These are phyloP conservation scores for Drosophila sp. DNA, from an alignment of 1,140 invertebrate genomes.

Conservation along the genomic window DNA sequence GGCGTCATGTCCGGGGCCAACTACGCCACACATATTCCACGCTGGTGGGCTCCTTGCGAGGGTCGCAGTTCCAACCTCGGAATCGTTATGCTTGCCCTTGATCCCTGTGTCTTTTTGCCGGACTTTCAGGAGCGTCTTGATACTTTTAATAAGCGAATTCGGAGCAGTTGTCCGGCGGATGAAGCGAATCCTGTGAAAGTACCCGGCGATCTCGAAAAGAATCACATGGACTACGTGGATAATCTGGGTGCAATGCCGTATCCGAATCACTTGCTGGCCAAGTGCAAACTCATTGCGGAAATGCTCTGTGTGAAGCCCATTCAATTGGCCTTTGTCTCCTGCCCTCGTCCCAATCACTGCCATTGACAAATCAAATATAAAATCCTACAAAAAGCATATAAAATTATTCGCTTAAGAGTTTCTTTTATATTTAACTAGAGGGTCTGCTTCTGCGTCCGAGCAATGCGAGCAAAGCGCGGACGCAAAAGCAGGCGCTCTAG, in stretches of 20 bases:
- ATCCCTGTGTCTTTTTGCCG: conserved; percentile 48
- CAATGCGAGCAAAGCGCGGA: too few species aligned
- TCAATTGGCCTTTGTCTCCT: conserved; percentile 31
- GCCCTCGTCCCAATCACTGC: background rate
- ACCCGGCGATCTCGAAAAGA: conserved; percentile 44
- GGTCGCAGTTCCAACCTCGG: conserved; percentile 37
- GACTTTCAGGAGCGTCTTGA: conserved; percentile 49
- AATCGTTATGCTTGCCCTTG: conserved; percentile 49
- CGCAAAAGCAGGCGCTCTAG: too few species aligned
- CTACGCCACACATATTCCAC: conserved; percentile 40
- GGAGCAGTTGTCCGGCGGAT: conserved; percentile 2
- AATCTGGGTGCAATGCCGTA: conserved; percentile 40
- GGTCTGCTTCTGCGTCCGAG: too few species aligned
- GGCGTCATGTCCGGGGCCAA: conserved; percentile 56
- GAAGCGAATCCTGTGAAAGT: conserved; percentile 4
- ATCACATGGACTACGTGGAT: conserved; percentile 51
- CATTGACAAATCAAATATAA: background rate
- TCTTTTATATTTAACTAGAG: too few species aligned
- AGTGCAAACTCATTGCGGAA: conserved; percentile 39
- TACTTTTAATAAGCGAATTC: conserved; percentile 42
- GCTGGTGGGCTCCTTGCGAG: conserved; percentile 9
- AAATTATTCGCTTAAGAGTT: too few species aligned
- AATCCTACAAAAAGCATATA: too few species aligned
- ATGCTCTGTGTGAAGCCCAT: conserved; percentile 41
- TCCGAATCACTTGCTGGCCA: conserved; percentile 37